A percentile compares a stretch with the other conserved stretches of the same genome.
Conservation (phyloP, 2,888 invertebrate genomes). For the Hydriomena furcata region DNA sequence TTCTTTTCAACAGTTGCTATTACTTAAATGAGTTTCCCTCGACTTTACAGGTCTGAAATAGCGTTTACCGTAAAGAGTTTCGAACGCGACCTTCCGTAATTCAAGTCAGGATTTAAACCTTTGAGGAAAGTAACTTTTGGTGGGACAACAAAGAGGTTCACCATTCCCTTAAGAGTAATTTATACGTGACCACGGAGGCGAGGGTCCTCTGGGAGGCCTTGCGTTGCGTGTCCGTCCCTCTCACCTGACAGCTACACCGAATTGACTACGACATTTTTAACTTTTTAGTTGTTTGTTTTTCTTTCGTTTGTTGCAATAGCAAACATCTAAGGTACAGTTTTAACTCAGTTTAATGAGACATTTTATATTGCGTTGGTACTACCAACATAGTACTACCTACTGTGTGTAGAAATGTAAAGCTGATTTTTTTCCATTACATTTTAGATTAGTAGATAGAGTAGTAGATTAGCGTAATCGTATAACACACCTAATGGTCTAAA, state of each 20-base stretch:
- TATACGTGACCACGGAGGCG: constrained; percentile 75
- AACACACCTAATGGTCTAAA: no score
- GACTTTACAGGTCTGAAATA: constrained; percentile 48
- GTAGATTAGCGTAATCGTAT: no score
- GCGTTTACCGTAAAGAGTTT: constrained; percentile 60
- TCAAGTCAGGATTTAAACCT: constrained; percentile 77
- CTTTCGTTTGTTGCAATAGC: constrained; percentile 17
- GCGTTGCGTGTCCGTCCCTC: constrained; percentile 65
- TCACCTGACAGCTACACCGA: constrained; percentile 50
- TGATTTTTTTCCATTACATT: no score
- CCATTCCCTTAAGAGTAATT: constrained; percentile 73
- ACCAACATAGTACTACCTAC: no score
- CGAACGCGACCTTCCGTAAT: constrained; percentile 65
- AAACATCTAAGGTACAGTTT: not conserved
- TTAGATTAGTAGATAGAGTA: no score
- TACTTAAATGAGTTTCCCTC: constrained; percentile 45
- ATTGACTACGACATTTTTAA: constrained; percentile 56
- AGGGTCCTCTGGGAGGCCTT: constrained; percentile 58
- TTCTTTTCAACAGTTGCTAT: constrained; percentile 25
- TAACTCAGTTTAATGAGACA: no score
- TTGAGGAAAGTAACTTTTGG: constrained; percentile 73
- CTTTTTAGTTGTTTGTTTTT: constrained; percentile 45
- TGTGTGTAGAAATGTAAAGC: no score
- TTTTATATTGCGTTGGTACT: no score
- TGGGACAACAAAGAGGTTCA: constrained; percentile 72